Evolutionary conservation across 2,888 invertebrate species (phyloP), one percentile per base, ranked within the genome.

Genomic region (Lithophane leautieri): DNA sequence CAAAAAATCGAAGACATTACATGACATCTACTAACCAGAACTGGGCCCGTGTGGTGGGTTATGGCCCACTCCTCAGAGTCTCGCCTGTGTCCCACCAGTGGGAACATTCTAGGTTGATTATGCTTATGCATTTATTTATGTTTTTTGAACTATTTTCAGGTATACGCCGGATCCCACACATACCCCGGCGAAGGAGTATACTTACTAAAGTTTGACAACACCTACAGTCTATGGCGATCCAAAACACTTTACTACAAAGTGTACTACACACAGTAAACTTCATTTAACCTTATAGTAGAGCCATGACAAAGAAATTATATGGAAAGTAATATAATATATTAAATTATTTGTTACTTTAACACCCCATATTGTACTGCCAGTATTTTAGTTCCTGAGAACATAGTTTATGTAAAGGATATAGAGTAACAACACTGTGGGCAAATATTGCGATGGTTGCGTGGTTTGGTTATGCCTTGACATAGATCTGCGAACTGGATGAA

Each of bases 211-310:
- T 99, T 99, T 95, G 99, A 99, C 96, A 99, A 99, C 96, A 99
- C 99, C 1, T 99, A 99, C 94, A 99, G 99, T 73, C 97, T 99
- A 87, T 99, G 99, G 99, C 97, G 99, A 90, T 99, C 99, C 88
- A 99, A 99, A 97, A 99, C 99, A 65, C 97, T 99, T 73, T 99
- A 99, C 95, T 99, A 99, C 95, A 98, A 99, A 95, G 99, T 99
- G 70, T 99, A 99, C 94, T 99, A 99, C 94, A 99, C 99, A 70
- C 98, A 98, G 90, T 97, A 94, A 93, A 90, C 73, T 47, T 76
- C 75, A 78, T 67, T 82, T 79, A 68, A 71, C 56, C 52, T 69
- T 79, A 76, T 83, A 73, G 54, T 88, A 88, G 78, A 89, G 61
- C 89, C 92, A 93, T 93, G 92, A 93, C 93, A 91, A 79, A 87